Conservation (phyloP, 1,140 invertebrate genomes). For the Danaus plexippus region DNA sequence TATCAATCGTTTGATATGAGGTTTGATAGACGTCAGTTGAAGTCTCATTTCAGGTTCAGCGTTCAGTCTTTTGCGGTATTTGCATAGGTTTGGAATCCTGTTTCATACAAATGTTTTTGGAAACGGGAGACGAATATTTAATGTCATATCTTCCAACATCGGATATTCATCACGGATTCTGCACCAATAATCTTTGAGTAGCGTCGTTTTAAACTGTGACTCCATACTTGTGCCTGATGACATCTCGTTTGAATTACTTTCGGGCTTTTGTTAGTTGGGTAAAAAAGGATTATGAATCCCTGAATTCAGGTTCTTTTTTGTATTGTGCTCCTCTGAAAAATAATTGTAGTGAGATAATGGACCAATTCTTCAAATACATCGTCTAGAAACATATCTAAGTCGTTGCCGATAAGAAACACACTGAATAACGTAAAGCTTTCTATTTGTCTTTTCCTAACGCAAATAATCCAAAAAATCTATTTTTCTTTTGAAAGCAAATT, state of each 20-base stretch:
- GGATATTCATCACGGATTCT: constrained; percentile 25
- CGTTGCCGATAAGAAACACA: constrained; percentile 23
- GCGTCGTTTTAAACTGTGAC: constrained; percentile 23
- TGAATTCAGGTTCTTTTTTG: no score
- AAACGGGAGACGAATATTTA: constrained; percentile 21
- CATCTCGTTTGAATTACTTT: neutral
- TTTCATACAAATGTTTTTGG: constrained; percentile 23
- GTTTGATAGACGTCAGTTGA: constrained; percentile 26
- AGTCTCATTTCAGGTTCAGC: no score
- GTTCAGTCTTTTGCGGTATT: no score
- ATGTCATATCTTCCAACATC: constrained; percentile 24
- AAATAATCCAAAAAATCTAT: constrained; percentile 32
- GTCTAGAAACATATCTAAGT: constrained; percentile 26
- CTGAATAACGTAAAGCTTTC: constrained; percentile 25
- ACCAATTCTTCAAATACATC: constrained; percentile 22
- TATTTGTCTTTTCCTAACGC: constrained; percentile 26
- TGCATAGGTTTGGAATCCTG: constrained; percentile 27
- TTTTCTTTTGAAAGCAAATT: constrained; percentile 29
- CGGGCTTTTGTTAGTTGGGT: no score
- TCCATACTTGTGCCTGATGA: constrained; percentile 27
- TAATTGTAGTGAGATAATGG: no score
- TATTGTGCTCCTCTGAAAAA: no score
- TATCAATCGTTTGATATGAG: constrained; percentile 28
- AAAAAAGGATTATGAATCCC: no score
- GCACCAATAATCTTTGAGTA: constrained; percentile 25